phyloP scores from a whole-genome alignment of 2,888 invertebrate species.

The Apocheima hispidaria region DNA sequence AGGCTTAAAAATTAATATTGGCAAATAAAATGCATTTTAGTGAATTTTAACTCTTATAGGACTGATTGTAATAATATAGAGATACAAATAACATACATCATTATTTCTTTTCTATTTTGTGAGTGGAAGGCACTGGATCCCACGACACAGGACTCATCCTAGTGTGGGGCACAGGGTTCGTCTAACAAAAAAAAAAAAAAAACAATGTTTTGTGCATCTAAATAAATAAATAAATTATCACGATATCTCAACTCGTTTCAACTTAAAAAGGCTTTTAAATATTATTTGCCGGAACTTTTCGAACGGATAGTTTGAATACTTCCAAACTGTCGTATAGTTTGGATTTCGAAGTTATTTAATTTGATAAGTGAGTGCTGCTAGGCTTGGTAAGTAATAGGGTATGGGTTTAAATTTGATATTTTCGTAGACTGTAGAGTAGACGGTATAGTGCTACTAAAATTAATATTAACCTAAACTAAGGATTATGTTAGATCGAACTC shows the following conservation, averaged over 20 bases:
- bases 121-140: too few relatives aligned
- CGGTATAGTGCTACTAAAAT: background rate
- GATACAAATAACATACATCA: too few relatives aligned
- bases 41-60: background rate
- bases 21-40: background rate
- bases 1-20: background rate
- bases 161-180: too few relatives aligned
- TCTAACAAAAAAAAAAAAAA: too few relatives aligned
- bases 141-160: too few relatives aligned
- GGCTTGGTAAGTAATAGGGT: background rate
- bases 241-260: background rate
- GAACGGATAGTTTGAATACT: background rate
- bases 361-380: background rate
- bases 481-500: too few relatives aligned
- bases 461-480: too few relatives aligned
- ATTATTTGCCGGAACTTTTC: constrained; percentile 20
- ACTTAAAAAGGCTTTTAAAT: constrained; percentile 11
- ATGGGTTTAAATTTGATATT: background rate
- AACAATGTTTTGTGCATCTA: too few relatives aligned
- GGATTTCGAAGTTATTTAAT: constrained; percentile 29
- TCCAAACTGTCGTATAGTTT: background rate
- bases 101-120: too few relatives aligned
- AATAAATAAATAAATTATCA: background rate
- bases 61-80: too few relatives aligned
- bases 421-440: background rate